These are phyloP conservation scores for Dolomedes plantarius DNA, from an alignment of 2,888 invertebrate genomes.

Conservation along the genomic window DNA sequence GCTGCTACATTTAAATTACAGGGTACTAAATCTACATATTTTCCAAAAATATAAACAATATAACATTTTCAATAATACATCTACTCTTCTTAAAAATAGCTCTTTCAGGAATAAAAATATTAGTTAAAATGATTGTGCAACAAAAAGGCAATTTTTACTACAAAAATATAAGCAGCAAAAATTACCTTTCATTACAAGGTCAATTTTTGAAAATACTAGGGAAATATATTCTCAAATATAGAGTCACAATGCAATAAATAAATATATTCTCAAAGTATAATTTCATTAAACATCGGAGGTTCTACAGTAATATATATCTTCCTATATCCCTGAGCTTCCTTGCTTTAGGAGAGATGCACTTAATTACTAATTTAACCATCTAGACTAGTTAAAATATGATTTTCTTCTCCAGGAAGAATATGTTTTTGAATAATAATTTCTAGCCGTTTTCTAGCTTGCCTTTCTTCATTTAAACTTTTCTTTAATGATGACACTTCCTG, in stretches of 20 bases:
- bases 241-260: background rate
- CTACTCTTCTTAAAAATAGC: background rate
- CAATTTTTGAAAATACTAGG: background rate
- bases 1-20: background rate
- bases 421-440: conserved; percentile 77
- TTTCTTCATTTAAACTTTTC: conserved; percentile 83
- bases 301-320: background rate
- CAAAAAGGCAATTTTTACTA: too few relatives aligned
- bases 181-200: background rate
- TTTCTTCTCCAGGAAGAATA: conserved; percentile 47
- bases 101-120: background rate
- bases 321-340: conserved; percentile 59
- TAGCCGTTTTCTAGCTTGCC: conserved; percentile 79
- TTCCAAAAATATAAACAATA: too few relatives aligned
- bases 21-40: too few relatives aligned
- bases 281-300: background rate
- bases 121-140: background rate
- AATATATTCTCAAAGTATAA: background rate
- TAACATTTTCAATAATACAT: background rate
- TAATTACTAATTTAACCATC: conserved; percentile 40
- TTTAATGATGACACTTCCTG: conserved; percentile 78
- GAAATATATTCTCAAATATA: background rate
- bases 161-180: too few relatives aligned
- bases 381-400: conserved; percentile 46
- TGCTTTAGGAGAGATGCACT: conserved; percentile 17